phyloP scores from a whole-genome alignment of 2,888 invertebrate species.

The Prosapia bicincta region DNA sequence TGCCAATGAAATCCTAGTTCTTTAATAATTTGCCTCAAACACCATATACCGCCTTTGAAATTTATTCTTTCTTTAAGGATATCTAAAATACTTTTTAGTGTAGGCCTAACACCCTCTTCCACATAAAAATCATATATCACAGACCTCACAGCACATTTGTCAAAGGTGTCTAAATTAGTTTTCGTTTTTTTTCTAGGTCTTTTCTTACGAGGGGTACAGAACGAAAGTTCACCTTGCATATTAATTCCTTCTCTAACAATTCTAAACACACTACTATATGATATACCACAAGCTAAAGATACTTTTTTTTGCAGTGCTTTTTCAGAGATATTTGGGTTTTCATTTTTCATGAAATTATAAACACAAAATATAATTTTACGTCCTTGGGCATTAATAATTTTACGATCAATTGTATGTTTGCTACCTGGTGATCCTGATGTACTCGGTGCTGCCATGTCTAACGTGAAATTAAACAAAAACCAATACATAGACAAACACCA shows the following conservation, averaged over 20 bases:
- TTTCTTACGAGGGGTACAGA: not conserved
- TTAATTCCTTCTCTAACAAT: not conserved
- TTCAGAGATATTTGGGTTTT: too few relatives aligned
- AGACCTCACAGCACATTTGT: not conserved
- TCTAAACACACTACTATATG: slow-evolving; percentile 6
- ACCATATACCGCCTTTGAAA: not conserved
- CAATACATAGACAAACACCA: too few relatives aligned
- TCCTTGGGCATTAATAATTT: too few relatives aligned
- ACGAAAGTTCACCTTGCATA: not conserved
- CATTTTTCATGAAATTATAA: too few relatives aligned
- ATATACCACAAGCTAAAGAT: not conserved
- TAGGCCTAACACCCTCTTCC: not conserved
- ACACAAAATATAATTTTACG: too few relatives aligned
- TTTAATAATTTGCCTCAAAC: not conserved
- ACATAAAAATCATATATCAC: not conserved
- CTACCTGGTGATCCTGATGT: too few relatives aligned
- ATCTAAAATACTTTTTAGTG: not conserved
- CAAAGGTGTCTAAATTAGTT: not conserved
- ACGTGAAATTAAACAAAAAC: too few relatives aligned
- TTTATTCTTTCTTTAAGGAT: not conserved
- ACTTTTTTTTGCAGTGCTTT: not conserved
- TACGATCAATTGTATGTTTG: too few relatives aligned
- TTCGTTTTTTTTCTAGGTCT: not conserved
- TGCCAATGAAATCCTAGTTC: not conserved
- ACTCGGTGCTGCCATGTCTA: too few relatives aligned